Evolutionary conservation across 2,113 vertebrate species (phyloP).

Genomic region (Gymnogyps californianus): DNA sequence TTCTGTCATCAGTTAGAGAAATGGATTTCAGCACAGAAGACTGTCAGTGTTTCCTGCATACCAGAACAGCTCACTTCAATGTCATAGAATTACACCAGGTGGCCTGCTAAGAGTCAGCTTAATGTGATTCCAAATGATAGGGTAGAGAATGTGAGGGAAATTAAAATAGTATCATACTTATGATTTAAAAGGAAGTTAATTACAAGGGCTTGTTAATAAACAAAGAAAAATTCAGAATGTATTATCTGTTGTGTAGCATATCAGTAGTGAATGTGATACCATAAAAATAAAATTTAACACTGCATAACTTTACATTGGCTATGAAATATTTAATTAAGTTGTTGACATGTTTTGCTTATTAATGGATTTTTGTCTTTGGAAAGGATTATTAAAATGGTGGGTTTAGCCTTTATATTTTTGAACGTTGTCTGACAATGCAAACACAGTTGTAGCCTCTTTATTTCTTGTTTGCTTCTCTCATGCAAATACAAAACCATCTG

Average conservation of each 20-base stretch:
- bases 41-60: constrained; percentile 76
- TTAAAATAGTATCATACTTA: constrained; percentile 88
- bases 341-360: constrained; percentile 70
- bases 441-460: constrained; percentile 38
- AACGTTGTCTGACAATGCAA: constrained; percentile 54
- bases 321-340: constrained; percentile 75
- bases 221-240: constrained; percentile 78
- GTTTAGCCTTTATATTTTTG: constrained; percentile 48
- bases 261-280: constrained; percentile 73
- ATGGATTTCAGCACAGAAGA: constrained; percentile 76
- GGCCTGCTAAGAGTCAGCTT: constrained; percentile 84
- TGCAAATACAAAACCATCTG: background rate
- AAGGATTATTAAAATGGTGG: constrained; percentile 59
- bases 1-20: constrained; percentile 78
- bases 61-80: constrained; percentile 78
- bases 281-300: constrained; percentile 68
- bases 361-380: constrained; percentile 66
- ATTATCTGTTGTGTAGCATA: constrained; percentile 75
- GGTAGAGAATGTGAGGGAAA: constrained; percentile 81
- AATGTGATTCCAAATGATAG: constrained; percentile 88
- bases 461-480: constrained; percentile 36
- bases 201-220: constrained; percentile 86
- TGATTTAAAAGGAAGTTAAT: constrained; percentile 88
- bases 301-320: constrained; percentile 71
- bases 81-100: constrained; percentile 84